These are phyloP conservation scores for Notodonta ziczac DNA, from an alignment of 2,888 invertebrate species.

Conservation along the genomic window DNA sequence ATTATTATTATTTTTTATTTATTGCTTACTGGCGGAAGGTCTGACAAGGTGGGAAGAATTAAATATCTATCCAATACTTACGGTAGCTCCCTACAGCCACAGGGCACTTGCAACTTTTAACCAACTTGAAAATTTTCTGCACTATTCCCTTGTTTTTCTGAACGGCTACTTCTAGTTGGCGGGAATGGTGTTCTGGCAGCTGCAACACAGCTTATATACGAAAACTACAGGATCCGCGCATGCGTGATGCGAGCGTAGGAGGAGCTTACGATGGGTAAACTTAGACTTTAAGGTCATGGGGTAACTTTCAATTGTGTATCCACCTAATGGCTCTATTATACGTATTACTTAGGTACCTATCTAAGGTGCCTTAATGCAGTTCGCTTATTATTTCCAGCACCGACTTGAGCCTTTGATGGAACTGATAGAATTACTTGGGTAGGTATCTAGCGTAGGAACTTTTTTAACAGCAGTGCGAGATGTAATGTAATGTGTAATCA, in stretches of 20 bases:
- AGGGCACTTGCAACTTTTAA: constrained; percentile 58
- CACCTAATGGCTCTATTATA: neutral
- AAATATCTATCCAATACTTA: constrained; percentile 26
- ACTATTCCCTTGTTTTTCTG: neutral
- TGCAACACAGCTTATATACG: constrained; percentile 63
- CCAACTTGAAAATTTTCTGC: constrained; percentile 35
- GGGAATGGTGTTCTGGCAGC: constrained; percentile 59
- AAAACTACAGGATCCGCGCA: constrained; percentile 48
- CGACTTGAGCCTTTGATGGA: no score
- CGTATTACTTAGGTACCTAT: neutral
- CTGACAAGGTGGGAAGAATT: no score
- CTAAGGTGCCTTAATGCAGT: no score
- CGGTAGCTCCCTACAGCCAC: constrained; percentile 33
- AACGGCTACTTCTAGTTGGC: constrained; percentile 33
- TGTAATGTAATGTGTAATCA: no score
- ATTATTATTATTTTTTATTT: no score
- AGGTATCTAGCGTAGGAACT: no score
- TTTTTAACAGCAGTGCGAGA: no score
- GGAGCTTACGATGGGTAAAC: constrained; percentile 48
- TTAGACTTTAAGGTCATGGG: constrained; percentile 50
- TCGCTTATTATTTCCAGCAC: no score
- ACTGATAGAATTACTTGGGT: no score
- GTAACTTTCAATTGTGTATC: neutral
- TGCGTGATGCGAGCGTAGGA: constrained; percentile 54
- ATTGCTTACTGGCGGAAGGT: no score